Conservation (phyloP, 2,797 vertebrate species). For the Danio albolineatus region DNA sequence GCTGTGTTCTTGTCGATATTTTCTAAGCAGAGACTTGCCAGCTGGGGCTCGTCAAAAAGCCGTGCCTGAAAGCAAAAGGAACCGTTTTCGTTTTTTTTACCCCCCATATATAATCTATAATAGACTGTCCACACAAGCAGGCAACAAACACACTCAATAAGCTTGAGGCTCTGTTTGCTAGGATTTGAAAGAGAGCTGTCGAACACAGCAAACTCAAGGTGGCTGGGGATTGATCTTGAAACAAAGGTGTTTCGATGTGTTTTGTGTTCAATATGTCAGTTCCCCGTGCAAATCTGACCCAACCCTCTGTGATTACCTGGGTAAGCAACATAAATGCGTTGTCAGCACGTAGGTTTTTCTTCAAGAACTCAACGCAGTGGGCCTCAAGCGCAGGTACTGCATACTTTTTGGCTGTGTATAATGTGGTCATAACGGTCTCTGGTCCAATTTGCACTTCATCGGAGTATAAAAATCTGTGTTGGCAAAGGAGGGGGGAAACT, state of each 20-base stretch:
- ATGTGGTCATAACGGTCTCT: conserved; percentile 98
- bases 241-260: not conserved
- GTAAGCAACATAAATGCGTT: conserved; percentile 98
- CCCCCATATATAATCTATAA: not conserved
- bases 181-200: conserved; percentile 6
- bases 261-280: not conserved
- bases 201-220: not conserved
- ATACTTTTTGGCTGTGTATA: conserved; percentile 98
- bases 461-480: conserved; percentile 92
- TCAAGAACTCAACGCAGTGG: conserved; percentile 97
- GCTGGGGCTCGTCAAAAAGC: conserved; percentile 96
- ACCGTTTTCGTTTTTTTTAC: not conserved
- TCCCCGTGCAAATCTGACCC: conserved; percentile 5
- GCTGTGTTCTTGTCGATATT: conserved; percentile 98
- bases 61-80: conserved; percentile 82
- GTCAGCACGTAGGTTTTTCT: conserved; percentile 96
- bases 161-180: conserved; percentile 1
- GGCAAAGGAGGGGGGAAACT: not conserved
- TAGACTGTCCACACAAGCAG: not conserved
- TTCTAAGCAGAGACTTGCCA: conserved; percentile 96
- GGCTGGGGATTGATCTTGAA: not conserved
- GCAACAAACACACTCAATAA: conserved; percentile 7
- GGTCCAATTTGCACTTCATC: conserved; percentile 98
- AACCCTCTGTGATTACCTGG: conserved; percentile 81
- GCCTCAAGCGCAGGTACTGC: conserved; percentile 95